A percentile compares a stretch with the other conserved stretches of the same genome.
These are phyloP conservation scores for Tapirus indicus DNA, from an alignment of 2,797 vertebrate species.

Conservation along the genomic window DNA sequence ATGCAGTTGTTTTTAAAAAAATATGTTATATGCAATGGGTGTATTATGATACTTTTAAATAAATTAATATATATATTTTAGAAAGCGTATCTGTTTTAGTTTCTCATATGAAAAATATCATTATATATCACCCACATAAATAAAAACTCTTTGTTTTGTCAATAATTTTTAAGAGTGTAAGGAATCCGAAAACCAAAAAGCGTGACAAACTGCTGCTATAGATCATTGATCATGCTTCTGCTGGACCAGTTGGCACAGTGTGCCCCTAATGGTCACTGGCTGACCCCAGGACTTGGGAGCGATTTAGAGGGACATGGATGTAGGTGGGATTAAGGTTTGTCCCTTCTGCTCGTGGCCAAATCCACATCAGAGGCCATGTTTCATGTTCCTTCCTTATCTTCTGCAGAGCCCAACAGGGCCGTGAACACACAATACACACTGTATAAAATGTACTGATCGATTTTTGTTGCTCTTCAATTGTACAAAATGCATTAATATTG, in stretches of 20 bases:
- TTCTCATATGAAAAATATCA: constrained; percentile 30
- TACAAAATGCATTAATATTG: neutral
- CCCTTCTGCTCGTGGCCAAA: neutral
- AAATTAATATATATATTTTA: neutral
- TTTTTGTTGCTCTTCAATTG: neutral
- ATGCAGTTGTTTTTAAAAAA: constrained; percentile 36
- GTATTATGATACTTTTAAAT: constrained; percentile 3
- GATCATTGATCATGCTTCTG: neutral
- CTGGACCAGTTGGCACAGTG: neutral
- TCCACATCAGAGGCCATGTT: neutral
- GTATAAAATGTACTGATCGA: neutral
- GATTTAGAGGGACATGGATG: neutral
- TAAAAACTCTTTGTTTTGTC: neutral
- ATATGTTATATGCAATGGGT: neutral
- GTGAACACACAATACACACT: neutral
- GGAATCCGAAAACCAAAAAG: neutral
- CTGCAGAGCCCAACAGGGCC: neutral
- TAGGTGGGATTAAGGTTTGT: neutral
- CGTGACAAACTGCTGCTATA: neutral
- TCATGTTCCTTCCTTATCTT: neutral
- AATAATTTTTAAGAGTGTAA: neutral
- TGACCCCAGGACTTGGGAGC: neutral
- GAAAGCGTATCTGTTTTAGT: neutral
- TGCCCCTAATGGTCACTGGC: neutral
- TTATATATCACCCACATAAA: neutral